These are phyloP conservation scores for Augiades crinisus DNA, from an alignment of 2,888 invertebrate species.

Conservation along the genomic window DNA sequence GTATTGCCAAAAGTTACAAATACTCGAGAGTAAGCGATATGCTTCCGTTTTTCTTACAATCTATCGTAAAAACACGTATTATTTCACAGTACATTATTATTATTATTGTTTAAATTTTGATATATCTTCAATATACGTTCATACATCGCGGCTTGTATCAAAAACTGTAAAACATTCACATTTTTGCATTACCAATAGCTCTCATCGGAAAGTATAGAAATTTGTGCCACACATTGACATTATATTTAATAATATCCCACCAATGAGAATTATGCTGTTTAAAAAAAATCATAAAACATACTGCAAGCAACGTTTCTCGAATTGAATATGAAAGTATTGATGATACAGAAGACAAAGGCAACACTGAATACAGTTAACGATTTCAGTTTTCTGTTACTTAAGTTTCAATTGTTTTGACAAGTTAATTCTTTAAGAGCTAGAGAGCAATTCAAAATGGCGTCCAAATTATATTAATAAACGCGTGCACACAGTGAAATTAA, in stretches of 20 bases:
- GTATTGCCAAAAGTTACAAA: neutral
- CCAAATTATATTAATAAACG: conserved; percentile 19
- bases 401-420: conserved; percentile 31
- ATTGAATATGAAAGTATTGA: neutral
- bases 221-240: neutral
- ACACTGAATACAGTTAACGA: conserved; percentile 37
- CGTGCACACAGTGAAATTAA: conserved; percentile 23
- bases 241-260: too few relatives aligned
- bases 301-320: neutral
- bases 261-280: too few relatives aligned
- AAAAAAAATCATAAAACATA: too few relatives aligned
- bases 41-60: conserved; percentile 13
- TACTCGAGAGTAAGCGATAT: conserved; percentile 16
- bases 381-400: too few relatives aligned
- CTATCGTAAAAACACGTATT: conserved; percentile 4
- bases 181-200: too few relatives aligned
- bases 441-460: conserved; percentile 7
- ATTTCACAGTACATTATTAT: conserved; percentile 3
- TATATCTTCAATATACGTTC: too few relatives aligned
- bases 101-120: conserved; percentile 11
- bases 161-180: neutral
- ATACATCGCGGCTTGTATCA: neutral
- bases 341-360: conserved; percentile 25
- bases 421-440: too few relatives aligned
- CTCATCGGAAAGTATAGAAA: neutral